Evolutionary conservation across 2,888 invertebrate species (phyloP).

Genomic region (Acronicta aceris): DNA sequence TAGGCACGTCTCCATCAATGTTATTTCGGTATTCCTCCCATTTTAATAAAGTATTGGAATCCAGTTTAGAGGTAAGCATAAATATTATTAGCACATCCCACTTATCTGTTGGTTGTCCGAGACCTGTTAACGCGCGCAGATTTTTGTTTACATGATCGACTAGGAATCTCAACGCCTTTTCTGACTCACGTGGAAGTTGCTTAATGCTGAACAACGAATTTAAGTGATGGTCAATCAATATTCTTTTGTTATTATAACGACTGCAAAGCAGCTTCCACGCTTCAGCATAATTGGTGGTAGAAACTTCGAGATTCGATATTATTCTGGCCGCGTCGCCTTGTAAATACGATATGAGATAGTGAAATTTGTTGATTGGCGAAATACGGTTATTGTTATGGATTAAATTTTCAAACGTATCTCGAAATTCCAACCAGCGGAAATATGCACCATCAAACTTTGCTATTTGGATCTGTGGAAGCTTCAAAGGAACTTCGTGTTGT

Average conservation of each 20-base stretch:
- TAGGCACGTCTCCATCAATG: background rate
- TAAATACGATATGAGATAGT: slow-evolving; percentile 33
- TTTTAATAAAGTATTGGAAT: background rate
- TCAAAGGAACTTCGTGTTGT: slow-evolving; percentile 20
- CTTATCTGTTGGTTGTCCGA: slow-evolving; percentile 42
- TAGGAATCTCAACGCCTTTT: slow-evolving; percentile 37
- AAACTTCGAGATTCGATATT: slow-evolving; percentile 44
- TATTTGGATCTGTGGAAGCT: slow-evolving; percentile 49
- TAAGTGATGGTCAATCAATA: slow-evolving; percentile 38
- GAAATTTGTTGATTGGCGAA: slow-evolving; percentile 34
- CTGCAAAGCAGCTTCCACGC: slow-evolving; percentile 16
- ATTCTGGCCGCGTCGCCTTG: slow-evolving; percentile 48
- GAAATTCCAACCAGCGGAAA: slow-evolving; percentile 52
- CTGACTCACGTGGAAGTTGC: slow-evolving; percentile 28
- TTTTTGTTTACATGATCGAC: slow-evolving; percentile 49
- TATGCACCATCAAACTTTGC: slow-evolving; percentile 50
- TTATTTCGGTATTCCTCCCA: slow-evolving; percentile 2
- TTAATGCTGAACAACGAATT: slow-evolving; percentile 40
- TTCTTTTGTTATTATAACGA: slow-evolving; percentile 23
- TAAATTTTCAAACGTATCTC: slow-evolving; percentile 41
- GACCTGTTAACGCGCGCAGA: slow-evolving; percentile 41
- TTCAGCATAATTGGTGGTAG: slow-evolving; percentile 9
- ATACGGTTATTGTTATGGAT: slow-evolving; percentile 52
- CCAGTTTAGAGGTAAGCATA: slow-evolving; percentile 31
- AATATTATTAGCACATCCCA: slow-evolving; percentile 45